Evolutionary conservation across 2,797 vertebrate species (phyloP).

Genomic region (Scomberomorus guttatus): DNA sequence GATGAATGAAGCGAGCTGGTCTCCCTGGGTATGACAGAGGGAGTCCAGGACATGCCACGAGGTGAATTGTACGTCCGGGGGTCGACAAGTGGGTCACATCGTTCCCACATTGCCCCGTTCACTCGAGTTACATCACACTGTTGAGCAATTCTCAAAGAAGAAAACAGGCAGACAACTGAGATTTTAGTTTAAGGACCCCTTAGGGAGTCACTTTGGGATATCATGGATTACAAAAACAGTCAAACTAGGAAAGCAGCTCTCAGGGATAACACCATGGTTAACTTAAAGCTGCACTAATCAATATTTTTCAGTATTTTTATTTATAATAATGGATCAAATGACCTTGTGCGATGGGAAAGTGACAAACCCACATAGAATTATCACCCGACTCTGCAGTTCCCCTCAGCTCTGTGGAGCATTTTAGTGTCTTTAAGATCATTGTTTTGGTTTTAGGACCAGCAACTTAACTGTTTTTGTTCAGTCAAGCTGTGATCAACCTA

Average conservation of each 20-base stretch:
- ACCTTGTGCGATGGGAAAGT: neutral
- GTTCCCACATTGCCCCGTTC: slow-evolving; percentile 66
- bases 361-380: neutral
- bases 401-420: neutral
- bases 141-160: neutral
- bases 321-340: neutral
- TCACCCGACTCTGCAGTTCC: neutral
- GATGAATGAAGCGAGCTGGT: slow-evolving; percentile 79
- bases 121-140: slow-evolving; percentile 48
- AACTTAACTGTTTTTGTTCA: no score
- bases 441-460: no score
- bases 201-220: slow-evolving; percentile 1
- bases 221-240: neutral
- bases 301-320: neutral
- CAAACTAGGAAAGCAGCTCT: neutral
- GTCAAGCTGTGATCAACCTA: no score
- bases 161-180: neutral
- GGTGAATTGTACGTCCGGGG: slow-evolving; percentile 67
- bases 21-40: slow-evolving; percentile 68
- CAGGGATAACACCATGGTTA: neutral
- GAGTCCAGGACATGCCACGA: slow-evolving; percentile 75
- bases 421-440: neutral
- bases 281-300: no score
- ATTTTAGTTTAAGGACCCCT: neutral
- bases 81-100: slow-evolving; percentile 67